These are phyloP conservation scores for Cepaea nemoralis DNA, from an alignment of 1,140 invertebrate genomes.

Conservation along the genomic window DNA sequence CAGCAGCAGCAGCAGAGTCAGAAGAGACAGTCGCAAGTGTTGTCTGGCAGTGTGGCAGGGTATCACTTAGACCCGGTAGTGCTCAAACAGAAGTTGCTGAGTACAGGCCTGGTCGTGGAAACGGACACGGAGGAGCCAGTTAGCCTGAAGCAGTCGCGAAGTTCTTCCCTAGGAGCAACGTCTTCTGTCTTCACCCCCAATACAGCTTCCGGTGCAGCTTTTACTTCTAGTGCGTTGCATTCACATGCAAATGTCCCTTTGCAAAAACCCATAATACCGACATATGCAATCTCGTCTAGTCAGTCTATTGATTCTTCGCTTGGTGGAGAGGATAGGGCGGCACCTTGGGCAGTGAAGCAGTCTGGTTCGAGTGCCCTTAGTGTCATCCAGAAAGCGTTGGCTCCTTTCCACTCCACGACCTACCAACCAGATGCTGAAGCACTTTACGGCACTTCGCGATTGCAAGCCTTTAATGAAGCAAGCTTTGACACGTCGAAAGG, in stretches of 20 bases:
- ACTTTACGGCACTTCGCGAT: conserved; percentile 13
- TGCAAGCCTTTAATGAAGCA: conserved; percentile 27
- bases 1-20: conserved; percentile 29
- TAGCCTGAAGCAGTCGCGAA: not conserved
- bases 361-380: conserved; percentile 22
- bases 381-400: conserved; percentile 34
- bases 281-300: not conserved
- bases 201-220: not conserved
- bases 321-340: not conserved
- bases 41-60: conserved; percentile 33
- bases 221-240: not conserved
- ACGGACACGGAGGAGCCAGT: conserved; percentile 46
- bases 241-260: no score
- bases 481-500: conserved; percentile 25
- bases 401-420: conserved; percentile 8
- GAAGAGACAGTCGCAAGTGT: conserved; percentile 30
- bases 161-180: not conserved
- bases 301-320: not conserved
- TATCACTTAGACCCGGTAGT: conserved; percentile 64
- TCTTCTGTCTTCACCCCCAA: not conserved
- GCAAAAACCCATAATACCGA: not conserved
- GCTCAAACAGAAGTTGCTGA: conserved; percentile 63
- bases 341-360: not conserved
- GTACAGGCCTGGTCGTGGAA: conserved; percentile 60
- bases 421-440: conserved; percentile 36